Evolutionary conservation across 2,888 invertebrate species (phyloP).

Genomic region (Norana najaformis): DNA sequence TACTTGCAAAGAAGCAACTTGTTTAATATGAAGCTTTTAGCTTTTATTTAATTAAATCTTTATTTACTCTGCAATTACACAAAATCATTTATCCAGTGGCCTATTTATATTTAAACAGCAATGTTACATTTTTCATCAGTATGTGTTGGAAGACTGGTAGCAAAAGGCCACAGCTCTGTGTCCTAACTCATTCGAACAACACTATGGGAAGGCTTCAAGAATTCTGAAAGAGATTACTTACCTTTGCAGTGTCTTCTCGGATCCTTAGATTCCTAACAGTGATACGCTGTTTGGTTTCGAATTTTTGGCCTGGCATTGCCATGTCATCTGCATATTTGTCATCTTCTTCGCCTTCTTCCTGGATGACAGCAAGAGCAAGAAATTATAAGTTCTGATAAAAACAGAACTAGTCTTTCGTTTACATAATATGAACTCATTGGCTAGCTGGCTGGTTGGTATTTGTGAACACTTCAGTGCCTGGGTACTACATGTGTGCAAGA

Average conservation of each 20-base stretch:
- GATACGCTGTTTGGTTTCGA: conserved; percentile 97
- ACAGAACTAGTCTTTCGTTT: neutral
- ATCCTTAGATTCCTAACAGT: conserved; percentile 97
- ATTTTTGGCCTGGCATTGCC: conserved; percentile 96
- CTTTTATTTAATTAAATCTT: no score
- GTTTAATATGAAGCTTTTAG: no score
- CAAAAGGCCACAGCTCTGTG: neutral
- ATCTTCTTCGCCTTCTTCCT: conserved; percentile 81
- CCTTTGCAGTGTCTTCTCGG: conserved; percentile 95
- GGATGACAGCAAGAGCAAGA: conserved; percentile 29
- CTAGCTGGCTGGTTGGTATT: neutral
- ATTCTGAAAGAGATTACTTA: conserved; percentile 42
- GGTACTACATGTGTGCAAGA: neutral
- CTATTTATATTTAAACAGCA: neutral
- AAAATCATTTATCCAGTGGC: neutral
- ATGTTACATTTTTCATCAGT: neutral
- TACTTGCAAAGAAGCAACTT: no score
- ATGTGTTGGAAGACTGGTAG: neutral
- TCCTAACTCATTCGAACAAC: neutral
- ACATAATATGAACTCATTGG: neutral
- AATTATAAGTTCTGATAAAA: conserved; percentile 19
- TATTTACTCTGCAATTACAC: no score
- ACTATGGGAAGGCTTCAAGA: neutral
- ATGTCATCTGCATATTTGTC: conserved; percentile 69
- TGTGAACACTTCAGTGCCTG: neutral